These are phyloP conservation scores for Trachops cirrhosus DNA, from an alignment of 2,797 vertebrate species.

Conservation along the genomic window DNA sequence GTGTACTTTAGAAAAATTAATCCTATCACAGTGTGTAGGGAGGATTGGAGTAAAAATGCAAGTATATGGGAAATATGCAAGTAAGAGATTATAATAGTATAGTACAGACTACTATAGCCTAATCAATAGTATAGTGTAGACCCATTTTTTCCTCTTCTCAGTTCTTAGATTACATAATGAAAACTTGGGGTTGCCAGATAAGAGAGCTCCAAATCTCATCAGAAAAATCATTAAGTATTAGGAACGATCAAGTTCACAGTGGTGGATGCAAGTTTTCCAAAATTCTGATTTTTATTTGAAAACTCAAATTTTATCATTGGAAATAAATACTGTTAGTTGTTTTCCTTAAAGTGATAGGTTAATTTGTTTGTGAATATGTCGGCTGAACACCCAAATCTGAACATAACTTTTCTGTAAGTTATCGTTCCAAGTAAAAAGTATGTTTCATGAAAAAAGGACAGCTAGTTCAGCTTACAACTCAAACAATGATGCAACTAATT, in stretches of 20 bases:
- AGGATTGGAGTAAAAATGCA: not conserved
- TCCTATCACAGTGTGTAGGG: not conserved
- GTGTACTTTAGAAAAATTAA: not conserved
- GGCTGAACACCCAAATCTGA: not conserved
- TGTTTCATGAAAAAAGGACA: not conserved
- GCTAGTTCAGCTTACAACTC: not conserved
- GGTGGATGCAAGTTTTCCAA: not conserved
- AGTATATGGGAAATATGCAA: not conserved
- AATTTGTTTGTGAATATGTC: not conserved
- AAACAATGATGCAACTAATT: not conserved
- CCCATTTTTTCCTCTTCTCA: not conserved
- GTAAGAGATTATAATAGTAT: not conserved
- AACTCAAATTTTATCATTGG: not conserved
- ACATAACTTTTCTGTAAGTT: not conserved
- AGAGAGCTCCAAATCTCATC: not conserved
- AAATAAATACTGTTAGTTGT: not conserved
- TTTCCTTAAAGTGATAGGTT: not conserved
- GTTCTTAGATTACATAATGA: not conserved
- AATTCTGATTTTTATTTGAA: not conserved
- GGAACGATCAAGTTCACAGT: not conserved
- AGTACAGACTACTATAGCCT: not conserved
- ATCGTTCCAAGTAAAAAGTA: not conserved
- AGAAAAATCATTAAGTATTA: not conserved
- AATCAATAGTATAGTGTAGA: not conserved
- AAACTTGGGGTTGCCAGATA: not conserved